A percentile compares a stretch with the other conserved stretches of the same genome.
These are phyloP conservation scores for Festucalex cinctus DNA, from an alignment of 2,113 vertebrate species.

Conservation along the genomic window DNA sequence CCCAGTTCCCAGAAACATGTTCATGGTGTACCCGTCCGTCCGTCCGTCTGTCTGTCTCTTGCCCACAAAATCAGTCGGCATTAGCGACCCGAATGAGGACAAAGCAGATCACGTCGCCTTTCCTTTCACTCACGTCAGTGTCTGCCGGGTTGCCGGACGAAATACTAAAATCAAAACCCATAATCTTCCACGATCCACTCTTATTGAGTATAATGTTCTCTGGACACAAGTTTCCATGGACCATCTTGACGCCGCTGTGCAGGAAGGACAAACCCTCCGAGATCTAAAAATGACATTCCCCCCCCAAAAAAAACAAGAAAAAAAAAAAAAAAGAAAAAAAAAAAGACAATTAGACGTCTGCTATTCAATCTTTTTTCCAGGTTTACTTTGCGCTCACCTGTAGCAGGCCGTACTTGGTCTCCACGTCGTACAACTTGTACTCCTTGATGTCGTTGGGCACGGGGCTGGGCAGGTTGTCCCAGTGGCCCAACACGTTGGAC, in stretches of 20 bases:
- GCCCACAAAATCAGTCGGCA: too few relatives aligned
- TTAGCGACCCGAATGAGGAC: too few relatives aligned
- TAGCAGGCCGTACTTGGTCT: slow-evolving; percentile 94
- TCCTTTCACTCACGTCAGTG: slow-evolving; percentile 76
- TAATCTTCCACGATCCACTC: slow-evolving; percentile 98
- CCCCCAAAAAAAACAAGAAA: neutral
- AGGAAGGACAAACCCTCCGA: slow-evolving; percentile 96
- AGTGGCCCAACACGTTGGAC: slow-evolving; percentile 91
- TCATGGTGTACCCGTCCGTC: too few relatives aligned
- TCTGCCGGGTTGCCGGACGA: slow-evolving; percentile 90
- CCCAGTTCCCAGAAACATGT: too few relatives aligned
- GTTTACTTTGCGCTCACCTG: slow-evolving; percentile 79
- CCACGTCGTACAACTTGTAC: slow-evolving; percentile 94
- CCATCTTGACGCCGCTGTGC: slow-evolving; percentile 97
- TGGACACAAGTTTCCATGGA: slow-evolving; percentile 90
- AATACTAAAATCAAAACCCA: slow-evolving; percentile 97
- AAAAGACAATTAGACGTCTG: neutral
- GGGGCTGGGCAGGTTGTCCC: slow-evolving; percentile 91
- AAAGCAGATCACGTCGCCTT: neutral
- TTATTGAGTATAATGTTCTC: slow-evolving; percentile 98
- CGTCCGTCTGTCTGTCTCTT: too few relatives aligned
- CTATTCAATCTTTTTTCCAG: neutral
- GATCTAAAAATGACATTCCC: slow-evolving; percentile 75
- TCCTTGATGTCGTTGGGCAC: slow-evolving; percentile 91
- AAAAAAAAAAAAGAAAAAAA: neutral